Conservation (phyloP, 2,113 vertebrate species). For the Toxotes jaculatrix region DNA sequence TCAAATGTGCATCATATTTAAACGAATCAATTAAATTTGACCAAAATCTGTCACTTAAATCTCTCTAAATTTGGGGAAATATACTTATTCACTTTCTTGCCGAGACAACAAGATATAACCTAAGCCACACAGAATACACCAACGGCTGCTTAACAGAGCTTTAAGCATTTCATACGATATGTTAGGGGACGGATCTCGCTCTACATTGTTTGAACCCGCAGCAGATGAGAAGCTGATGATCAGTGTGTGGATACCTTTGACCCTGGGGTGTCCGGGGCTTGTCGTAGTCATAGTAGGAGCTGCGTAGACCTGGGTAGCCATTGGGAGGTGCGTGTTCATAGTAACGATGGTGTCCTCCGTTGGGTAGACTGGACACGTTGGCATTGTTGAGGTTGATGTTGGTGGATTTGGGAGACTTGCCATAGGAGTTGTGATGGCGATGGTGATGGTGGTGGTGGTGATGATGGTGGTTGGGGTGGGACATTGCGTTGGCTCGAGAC, state of each 20-base stretch:
- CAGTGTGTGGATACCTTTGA: slow-evolving; percentile 88
- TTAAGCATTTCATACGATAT: neutral
- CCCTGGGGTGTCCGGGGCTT: slow-evolving; percentile 88
- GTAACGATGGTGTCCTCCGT: slow-evolving; percentile 89
- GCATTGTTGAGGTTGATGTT: slow-evolving; percentile 99
- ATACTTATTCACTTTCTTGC: too few species aligned
- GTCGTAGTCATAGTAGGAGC: slow-evolving; percentile 87
- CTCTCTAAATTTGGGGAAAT: too few species aligned
- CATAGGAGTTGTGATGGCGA: slow-evolving; percentile 90
- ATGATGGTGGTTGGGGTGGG: slow-evolving; percentile 90
- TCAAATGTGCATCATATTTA: too few species aligned
- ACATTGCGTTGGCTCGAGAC: slow-evolving; percentile 91
- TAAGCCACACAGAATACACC: neutral
- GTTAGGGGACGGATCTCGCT: slow-evolving; percentile 8
- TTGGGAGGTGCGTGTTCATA: slow-evolving; percentile 90
- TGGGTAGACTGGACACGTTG: slow-evolving; percentile 93
- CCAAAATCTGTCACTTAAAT: neutral
- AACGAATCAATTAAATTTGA: too few species aligned
- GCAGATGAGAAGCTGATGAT: slow-evolving; percentile 6
- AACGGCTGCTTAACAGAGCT: neutral
- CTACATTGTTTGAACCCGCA: neutral
- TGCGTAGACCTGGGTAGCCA: slow-evolving; percentile 82
- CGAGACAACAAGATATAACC: too few species aligned
- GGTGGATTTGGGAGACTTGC: slow-evolving; percentile 95
- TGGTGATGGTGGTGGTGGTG: slow-evolving; percentile 91